Conservation (phyloP, 92 coral and sea anemone species). For the Isaurus tuberculatus region DNA sequence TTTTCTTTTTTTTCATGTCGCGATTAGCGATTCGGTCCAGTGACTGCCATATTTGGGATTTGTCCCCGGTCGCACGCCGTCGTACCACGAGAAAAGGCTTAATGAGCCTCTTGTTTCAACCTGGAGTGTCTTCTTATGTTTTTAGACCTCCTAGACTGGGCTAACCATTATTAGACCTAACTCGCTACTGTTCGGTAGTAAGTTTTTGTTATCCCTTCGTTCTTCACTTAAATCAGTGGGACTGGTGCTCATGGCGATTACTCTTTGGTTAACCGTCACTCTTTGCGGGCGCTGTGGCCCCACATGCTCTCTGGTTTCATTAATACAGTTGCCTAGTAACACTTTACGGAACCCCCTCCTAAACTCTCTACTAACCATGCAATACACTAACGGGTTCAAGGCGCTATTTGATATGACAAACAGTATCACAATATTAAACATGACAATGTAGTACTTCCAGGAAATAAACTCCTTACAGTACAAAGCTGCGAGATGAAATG, state of each 20-base stretch:
- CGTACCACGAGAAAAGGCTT: too few species aligned
- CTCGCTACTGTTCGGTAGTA: not conserved
- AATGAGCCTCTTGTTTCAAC: too few species aligned
- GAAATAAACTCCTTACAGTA: not conserved
- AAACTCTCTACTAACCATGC: conserved; percentile 39
- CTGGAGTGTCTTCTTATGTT: too few species aligned
- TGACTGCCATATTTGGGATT: too few species aligned
- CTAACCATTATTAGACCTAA: conserved; percentile 9
- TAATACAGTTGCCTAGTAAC: not conserved
- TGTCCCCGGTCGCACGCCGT: too few species aligned
- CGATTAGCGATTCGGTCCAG: too few species aligned
- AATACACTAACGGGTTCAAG: conserved; percentile 32
- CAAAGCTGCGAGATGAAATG: conserved; percentile 14
- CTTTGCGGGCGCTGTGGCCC: not conserved
- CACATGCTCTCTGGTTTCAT: not conserved
- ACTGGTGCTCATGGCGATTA: not conserved
- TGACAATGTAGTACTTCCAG: conserved; percentile 31
- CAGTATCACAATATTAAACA: conserved; percentile 28
- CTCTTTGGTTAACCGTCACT: not conserved
- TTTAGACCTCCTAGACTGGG: conserved; percentile 26
- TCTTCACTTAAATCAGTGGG: not conserved
- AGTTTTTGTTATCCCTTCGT: not conserved
- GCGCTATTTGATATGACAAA: conserved; percentile 32
- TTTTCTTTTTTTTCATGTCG: too few species aligned
- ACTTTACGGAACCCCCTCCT: conserved; percentile 18